phyloP scores from a whole-genome alignment of 2,888 invertebrate genomes.

The Lomographa bimaculata region DNA sequence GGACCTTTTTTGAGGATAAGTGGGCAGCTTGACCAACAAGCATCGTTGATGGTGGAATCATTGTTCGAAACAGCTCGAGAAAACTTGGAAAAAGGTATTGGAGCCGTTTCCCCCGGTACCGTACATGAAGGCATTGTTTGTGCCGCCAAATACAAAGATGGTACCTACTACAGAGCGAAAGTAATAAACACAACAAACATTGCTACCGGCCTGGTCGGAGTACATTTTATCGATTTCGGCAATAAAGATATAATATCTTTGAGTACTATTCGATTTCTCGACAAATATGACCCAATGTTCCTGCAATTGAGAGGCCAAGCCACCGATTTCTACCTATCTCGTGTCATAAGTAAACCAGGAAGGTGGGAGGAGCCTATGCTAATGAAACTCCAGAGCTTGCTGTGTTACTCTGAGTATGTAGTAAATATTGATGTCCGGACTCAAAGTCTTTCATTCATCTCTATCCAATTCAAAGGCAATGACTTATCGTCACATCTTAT shows the following conservation, averaged over 20 bases:
- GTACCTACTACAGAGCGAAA: conserved; percentile 86
- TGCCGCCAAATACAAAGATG: conserved; percentile 87
- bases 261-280: conserved; percentile 83
- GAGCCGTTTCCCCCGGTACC: conserved; percentile 72
- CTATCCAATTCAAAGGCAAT: conserved; percentile 71
- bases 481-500: conserved; percentile 77
- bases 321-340: conserved; percentile 83
- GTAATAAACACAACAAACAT: conserved; percentile 75
- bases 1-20: conserved; percentile 88
- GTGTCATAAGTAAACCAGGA: conserved; percentile 77
- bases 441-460: conserved; percentile 66
- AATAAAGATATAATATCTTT: conserved; percentile 85
- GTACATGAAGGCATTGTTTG: conserved; percentile 83
- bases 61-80: conserved; percentile 63
- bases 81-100: conserved; percentile 70
- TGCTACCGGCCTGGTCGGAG: conserved; percentile 81
- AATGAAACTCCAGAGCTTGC: conserved; percentile 63
- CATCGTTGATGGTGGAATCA: conserved; percentile 82
- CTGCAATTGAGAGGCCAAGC: conserved; percentile 83
- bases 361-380: conserved; percentile 80
- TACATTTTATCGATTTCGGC: conserved; percentile 88
- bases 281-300: conserved; percentile 76
- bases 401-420: conserved; percentile 70
- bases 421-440: conserved; percentile 63
- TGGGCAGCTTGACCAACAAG: conserved; percentile 86